These are phyloP conservation scores for Indri indri DNA, from an alignment of 2,113 vertebrate genomes.

Conservation along the genomic window DNA sequence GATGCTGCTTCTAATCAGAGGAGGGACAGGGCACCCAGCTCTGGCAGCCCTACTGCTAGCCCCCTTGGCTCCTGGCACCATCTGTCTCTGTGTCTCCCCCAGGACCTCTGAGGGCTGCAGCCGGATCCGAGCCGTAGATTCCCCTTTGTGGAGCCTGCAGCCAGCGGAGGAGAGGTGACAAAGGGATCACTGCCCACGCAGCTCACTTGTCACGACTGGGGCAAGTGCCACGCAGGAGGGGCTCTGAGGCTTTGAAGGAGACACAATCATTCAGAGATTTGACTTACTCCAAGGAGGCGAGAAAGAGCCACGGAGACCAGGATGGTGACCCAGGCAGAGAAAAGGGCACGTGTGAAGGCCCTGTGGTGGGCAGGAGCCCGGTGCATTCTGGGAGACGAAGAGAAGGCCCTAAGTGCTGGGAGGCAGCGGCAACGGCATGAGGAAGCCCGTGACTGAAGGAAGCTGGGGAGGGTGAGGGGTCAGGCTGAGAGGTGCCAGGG, in stretches of 20 bases:
- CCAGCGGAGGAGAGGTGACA: background rate
- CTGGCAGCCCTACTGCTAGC: background rate
- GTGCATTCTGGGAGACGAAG: background rate
- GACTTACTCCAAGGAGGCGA: background rate
- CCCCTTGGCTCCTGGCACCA: rapidly evolving
- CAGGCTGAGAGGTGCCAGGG: background rate
- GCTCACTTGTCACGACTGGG: background rate
- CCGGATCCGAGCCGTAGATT: background rate
- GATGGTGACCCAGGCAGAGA: background rate
- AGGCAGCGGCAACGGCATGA: background rate
- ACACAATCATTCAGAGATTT: background rate
- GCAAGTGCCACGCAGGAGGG: background rate
- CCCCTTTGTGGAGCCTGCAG: background rate
- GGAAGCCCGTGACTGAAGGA: background rate
- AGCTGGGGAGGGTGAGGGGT: too few species aligned
- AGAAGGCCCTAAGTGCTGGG: background rate
- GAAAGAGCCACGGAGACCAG: background rate
- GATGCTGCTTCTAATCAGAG: background rate
- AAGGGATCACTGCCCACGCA: background rate
- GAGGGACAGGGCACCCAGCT: background rate
- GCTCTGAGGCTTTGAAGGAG: background rate
- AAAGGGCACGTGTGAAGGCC: background rate
- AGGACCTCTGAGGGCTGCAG: background rate
- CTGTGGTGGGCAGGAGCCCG: background rate
- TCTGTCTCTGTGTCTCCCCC: background rate